Conservation (phyloP, 1,140 invertebrate genomes). For the Drosophila athabasca region DNA sequence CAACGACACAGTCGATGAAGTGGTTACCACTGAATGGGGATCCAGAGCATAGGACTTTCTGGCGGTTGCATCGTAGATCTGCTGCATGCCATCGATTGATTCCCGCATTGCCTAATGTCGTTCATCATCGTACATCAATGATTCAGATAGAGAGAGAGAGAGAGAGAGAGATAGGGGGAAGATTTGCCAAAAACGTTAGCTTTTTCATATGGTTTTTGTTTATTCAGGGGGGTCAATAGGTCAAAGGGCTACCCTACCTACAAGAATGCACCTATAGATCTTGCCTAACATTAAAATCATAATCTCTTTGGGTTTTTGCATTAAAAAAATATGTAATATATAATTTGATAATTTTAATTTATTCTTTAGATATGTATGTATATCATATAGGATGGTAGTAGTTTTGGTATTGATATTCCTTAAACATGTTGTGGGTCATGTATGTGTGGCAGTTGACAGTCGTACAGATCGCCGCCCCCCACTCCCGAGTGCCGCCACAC, state of each 20-base stretch:
- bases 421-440: constrained; percentile 69
- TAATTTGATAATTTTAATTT: constrained; percentile 68
- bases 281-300: constrained; percentile 27
- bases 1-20: constrained; percentile 80
- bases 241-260: constrained; percentile 35
- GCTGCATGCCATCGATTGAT: constrained; percentile 87
- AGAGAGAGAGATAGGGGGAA: constrained; percentile 75
- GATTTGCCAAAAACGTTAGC: constrained; percentile 83
- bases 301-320: constrained; percentile 35
- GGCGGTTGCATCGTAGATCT: constrained; percentile 88
- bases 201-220: constrained; percentile 63
- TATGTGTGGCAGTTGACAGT: constrained; percentile 53
- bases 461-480: neutral
- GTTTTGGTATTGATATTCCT: constrained; percentile 16
- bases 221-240: constrained; percentile 50
- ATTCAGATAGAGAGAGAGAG: constrained; percentile 46
- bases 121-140: constrained; percentile 41
- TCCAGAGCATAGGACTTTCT: constrained; percentile 89
- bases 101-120: constrained; percentile 88
- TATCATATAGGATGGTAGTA: constrained; percentile 34
- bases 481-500: constrained; percentile 11
- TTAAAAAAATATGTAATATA: constrained; percentile 53
- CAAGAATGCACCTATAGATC: constrained; percentile 9
- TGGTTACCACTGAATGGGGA: constrained; percentile 87
- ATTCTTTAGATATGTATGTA: constrained; percentile 42